Conservation (phyloP, 2,888 invertebrate genomes). For the Thyatira batis region DNA sequence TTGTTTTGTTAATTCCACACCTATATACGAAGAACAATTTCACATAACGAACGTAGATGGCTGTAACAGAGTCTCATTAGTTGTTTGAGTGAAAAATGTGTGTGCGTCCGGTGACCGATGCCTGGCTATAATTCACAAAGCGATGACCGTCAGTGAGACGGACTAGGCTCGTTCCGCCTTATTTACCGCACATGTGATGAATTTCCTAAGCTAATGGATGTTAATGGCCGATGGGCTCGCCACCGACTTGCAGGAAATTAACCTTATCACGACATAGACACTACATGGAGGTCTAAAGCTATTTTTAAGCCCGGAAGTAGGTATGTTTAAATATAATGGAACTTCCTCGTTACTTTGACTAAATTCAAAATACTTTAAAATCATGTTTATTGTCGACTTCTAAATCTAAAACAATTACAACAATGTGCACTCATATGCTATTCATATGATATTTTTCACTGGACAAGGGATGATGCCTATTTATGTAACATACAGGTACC, state of each 20-base stretch:
- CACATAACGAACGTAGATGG: constrained; percentile 44
- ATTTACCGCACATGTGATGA: background rate
- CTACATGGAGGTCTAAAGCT: constrained; percentile 37
- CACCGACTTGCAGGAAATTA: constrained; percentile 41
- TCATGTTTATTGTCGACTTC: too few species aligned
- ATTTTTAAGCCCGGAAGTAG: constrained; percentile 41
- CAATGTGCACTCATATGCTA: too few species aligned
- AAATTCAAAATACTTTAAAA: too few species aligned
- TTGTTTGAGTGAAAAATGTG: constrained; percentile 45
- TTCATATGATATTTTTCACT: too few species aligned
- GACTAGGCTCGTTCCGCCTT: constrained; percentile 5
- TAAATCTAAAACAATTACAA: too few species aligned
- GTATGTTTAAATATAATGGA: too few species aligned
- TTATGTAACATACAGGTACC: too few species aligned
- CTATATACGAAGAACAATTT: constrained; percentile 41
- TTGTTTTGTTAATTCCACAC: constrained; percentile 32
- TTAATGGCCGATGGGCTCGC: constrained; percentile 43
- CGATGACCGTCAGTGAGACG: background rate
- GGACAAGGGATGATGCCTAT: too few species aligned
- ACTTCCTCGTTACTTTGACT: too few species aligned
- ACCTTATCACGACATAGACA: constrained; percentile 34
- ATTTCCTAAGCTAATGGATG: constrained; percentile 46
- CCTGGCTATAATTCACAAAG: constrained; percentile 38
- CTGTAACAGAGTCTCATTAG: constrained; percentile 50
- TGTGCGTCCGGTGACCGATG: constrained; percentile 46